phyloP scores from a whole-genome alignment of 2,113 vertebrate species.

The Puma concolor region DNA sequence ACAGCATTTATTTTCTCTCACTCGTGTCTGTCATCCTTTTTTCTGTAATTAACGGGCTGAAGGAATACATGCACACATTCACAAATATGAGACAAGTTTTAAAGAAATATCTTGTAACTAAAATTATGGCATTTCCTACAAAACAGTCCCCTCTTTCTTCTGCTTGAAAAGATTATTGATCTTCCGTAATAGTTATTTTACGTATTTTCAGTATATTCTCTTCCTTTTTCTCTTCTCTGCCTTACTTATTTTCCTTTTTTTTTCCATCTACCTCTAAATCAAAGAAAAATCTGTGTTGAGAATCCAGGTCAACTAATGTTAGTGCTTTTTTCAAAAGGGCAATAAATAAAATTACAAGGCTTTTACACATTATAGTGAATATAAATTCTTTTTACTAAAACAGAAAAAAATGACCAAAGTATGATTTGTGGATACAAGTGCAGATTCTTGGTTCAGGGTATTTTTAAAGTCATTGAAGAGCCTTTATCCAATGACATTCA shows the following conservation, averaged over 20 bases:
- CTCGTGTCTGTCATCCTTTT: slow-evolving; percentile 20
- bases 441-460: neutral
- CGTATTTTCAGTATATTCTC: neutral
- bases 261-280: neutral
- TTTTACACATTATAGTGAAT: neutral
- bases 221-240: neutral
- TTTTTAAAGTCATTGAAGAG: neutral
- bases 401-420: neutral
- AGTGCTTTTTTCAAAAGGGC: neutral
- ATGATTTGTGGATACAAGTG: neutral
- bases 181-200: slow-evolving; percentile 20
- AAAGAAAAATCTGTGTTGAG: neutral
- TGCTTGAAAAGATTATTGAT: neutral
- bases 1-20: slow-evolving; percentile 58
- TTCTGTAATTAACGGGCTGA: slow-evolving; percentile 63
- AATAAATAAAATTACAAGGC: neutral
- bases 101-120: slow-evolving; percentile 1
- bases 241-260: neutral
- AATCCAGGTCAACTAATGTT: neutral
- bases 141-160: neutral
- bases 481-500: neutral
- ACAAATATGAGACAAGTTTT: slow-evolving; percentile 67
- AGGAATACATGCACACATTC: slow-evolving; percentile 62
- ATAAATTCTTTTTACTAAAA: slow-evolving; percentile 27
- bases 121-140: slow-evolving; percentile 31